Conservation (phyloP, 2,113 vertebrate species). For the Salminus brasiliensis region DNA sequence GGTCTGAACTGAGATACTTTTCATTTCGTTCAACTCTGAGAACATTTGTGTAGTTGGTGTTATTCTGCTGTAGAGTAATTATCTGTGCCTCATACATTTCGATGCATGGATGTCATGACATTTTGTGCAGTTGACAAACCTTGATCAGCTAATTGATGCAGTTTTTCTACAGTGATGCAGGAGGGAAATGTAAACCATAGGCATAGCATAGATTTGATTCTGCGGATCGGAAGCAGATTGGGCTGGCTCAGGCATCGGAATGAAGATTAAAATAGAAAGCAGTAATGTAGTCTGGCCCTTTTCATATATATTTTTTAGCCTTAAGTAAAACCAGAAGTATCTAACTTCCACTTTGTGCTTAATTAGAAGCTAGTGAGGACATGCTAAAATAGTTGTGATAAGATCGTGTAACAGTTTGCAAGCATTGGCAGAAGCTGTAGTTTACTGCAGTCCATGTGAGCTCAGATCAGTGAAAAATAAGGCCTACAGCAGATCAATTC, state of each 20-base stretch:
- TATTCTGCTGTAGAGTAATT: no score
- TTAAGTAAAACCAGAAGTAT: conserved; percentile 9
- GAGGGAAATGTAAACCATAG: no score
- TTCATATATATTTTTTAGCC: not conserved
- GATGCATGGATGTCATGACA: no score
- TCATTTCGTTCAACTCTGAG: no score
- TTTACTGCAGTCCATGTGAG: not conserved
- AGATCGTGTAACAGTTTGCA: not conserved
- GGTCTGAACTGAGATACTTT: no score
- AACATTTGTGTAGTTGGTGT: no score
- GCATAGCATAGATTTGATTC: not conserved
- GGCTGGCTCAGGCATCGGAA: not conserved
- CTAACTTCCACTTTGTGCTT: not conserved
- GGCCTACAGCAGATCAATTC: no score
- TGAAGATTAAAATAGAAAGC: not conserved
- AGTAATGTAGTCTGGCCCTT: not conserved
- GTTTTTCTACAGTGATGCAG: no score
- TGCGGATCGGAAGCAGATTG: not conserved
- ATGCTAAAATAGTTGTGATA: not conserved
- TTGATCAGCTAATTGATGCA: no score
- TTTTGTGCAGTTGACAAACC: no score
- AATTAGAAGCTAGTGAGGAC: not conserved
- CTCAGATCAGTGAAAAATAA: no score
- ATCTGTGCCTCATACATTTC: no score
- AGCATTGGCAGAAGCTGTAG: not conserved